phyloP scores from a whole-genome alignment of 2,888 invertebrate genomes.

The Chrysolina americana region DNA sequence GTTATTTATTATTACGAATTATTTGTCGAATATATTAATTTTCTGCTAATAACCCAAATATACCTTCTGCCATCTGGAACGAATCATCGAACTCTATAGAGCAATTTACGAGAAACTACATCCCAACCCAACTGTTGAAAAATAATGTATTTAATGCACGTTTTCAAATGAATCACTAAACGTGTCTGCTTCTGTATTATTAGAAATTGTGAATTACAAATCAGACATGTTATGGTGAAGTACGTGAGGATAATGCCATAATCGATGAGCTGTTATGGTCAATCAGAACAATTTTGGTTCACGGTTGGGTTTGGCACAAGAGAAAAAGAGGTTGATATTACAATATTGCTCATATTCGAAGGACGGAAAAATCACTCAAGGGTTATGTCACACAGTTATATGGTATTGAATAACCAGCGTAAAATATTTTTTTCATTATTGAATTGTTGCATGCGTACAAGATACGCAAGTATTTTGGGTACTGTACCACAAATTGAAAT shows the following conservation, averaged over 20 bases:
- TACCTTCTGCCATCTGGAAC: no score
- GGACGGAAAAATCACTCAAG: neutral
- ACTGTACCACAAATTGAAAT: no score
- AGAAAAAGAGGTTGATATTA: constrained; percentile 16
- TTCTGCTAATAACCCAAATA: no score
- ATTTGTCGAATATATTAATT: no score
- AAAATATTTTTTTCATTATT: no score
- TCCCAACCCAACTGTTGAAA: neutral
- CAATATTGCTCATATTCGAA: neutral
- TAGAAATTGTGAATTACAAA: constrained; percentile 37
- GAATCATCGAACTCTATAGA: neutral
- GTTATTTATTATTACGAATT: no score
- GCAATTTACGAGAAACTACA: constrained; percentile 5
- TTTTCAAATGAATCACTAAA: constrained; percentile 34
- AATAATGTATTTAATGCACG: constrained; percentile 33
- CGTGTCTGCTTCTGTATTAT: constrained; percentile 29
- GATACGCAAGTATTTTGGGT: no score
- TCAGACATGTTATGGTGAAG: constrained; percentile 28
- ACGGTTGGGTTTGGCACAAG: constrained; percentile 16
- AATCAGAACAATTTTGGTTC: constrained; percentile 30
- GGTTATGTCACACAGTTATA: neutral
- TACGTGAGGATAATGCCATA: constrained; percentile 37
- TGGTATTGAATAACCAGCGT: neutral
- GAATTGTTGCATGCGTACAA: no score
- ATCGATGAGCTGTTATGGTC: constrained; percentile 31